phyloP scores from a whole-genome alignment of 1,140 invertebrate species.

The Papilio polyxenes region DNA sequence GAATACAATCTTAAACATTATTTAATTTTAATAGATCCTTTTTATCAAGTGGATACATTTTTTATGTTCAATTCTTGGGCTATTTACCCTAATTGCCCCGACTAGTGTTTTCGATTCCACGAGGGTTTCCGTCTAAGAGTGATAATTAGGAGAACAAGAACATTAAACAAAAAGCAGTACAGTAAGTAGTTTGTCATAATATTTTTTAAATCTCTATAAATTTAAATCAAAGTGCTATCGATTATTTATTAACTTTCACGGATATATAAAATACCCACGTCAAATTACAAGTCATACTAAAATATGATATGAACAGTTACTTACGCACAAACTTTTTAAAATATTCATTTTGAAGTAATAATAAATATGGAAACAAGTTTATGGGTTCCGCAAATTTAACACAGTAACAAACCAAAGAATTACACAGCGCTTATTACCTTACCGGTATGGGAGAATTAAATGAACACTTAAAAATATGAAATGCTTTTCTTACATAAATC shows the following conservation, averaged over 20 bases:
- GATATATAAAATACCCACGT: not conserved
- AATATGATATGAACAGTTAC: not conserved
- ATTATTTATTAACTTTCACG: not conserved
- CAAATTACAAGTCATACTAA: not conserved
- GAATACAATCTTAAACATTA: too few species aligned
- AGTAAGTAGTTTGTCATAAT: not conserved
- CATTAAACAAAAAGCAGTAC: too few species aligned
- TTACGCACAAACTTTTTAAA: constrained; percentile 22
- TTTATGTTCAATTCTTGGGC: not conserved
- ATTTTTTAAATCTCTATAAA: not conserved
- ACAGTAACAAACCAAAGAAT: constrained; percentile 22
- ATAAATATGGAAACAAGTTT: constrained; percentile 3
- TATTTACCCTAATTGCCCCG: not conserved
- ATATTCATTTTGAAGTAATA: constrained; percentile 24
- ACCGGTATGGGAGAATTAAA: not conserved
- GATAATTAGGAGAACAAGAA: too few species aligned
- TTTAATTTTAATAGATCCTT: too few species aligned
- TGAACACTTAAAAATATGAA: constrained; percentile 5
- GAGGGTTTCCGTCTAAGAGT: too few species aligned
- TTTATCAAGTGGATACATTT: not conserved
- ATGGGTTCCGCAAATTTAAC: constrained; percentile 26
- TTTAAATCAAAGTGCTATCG: not conserved
- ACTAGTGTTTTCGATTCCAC: not conserved
- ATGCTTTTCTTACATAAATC: constrained; percentile 5
- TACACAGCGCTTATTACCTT: not conserved